Conservation (phyloP, 2,113 vertebrate species). For the Anolis carolinensis region DNA sequence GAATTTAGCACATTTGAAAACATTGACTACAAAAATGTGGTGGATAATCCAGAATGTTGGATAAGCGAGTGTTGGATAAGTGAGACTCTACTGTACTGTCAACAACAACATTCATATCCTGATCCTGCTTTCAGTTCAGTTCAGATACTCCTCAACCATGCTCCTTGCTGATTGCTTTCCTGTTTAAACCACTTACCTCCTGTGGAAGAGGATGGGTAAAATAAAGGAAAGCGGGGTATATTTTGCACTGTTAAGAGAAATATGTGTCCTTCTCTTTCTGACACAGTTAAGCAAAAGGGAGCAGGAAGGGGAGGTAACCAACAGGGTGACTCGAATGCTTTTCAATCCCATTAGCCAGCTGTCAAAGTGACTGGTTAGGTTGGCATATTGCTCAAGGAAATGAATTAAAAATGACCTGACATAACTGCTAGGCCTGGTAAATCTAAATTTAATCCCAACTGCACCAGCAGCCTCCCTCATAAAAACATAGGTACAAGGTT, state of each 20-base stretch:
- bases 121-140: not conserved
- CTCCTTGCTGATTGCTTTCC: not conserved
- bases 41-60: too few species aligned
- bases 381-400: constrained; percentile 17
- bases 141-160: not conserved
- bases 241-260: not conserved
- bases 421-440: constrained; percentile 19
- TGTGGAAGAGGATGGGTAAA: not conserved
- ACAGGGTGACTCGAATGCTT: not conserved
- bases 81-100: too few species aligned
- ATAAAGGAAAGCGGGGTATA: not conserved
- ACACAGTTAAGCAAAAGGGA: not conserved
- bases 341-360: constrained; percentile 28
- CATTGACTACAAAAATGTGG: too few species aligned
- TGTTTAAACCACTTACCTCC: not conserved
- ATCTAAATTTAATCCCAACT: constrained; percentile 28
- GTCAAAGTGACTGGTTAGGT: constrained; percentile 30
- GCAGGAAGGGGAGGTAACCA: not conserved
- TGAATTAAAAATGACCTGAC: constrained; percentile 28
- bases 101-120: not conserved
- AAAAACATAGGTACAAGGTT: constrained; percentile 17
- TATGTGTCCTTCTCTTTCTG: not conserved
- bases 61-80: too few species aligned
- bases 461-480: constrained; percentile 9
- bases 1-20: too few species aligned